phyloP scores from a whole-genome alignment of 2,113 vertebrate genomes.

The Copsychus sechellarum region DNA sequence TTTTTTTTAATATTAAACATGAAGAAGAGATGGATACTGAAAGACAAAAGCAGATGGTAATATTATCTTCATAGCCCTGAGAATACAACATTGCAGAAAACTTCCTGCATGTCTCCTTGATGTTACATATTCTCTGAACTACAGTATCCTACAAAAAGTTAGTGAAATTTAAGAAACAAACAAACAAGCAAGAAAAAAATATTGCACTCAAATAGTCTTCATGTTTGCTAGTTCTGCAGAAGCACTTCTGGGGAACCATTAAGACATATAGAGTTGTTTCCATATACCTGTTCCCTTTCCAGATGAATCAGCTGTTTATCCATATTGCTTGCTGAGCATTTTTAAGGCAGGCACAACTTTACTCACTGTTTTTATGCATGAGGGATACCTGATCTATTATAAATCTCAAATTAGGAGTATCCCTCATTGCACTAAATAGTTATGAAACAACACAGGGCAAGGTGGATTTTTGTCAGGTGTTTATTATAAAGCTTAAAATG shows the following conservation, averaged over 20 bases:
- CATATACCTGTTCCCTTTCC: background rate
- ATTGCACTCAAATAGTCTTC: background rate
- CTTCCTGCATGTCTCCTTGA: background rate
- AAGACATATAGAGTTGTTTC: background rate
- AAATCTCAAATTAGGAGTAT: background rate
- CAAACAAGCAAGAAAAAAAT: background rate
- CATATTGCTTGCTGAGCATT: background rate
- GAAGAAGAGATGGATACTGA: background rate
- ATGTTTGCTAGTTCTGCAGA: background rate
- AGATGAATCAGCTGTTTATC: background rate
- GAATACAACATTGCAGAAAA: background rate
- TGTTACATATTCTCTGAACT: background rate
- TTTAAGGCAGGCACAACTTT: background rate
- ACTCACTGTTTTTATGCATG: background rate
- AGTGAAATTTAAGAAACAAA: background rate
- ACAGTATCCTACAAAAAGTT: background rate
- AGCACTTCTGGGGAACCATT: background rate
- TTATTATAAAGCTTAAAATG: background rate
- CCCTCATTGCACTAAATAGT: background rate
- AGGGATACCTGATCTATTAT: background rate
- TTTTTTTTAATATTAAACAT: background rate
- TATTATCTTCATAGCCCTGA: background rate
- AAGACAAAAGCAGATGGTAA: background rate
- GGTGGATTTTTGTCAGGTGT: background rate
- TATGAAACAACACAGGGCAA: background rate